phyloP scores from a whole-genome alignment of 2,797 vertebrate genomes.

The Merluccius polli region DNA sequence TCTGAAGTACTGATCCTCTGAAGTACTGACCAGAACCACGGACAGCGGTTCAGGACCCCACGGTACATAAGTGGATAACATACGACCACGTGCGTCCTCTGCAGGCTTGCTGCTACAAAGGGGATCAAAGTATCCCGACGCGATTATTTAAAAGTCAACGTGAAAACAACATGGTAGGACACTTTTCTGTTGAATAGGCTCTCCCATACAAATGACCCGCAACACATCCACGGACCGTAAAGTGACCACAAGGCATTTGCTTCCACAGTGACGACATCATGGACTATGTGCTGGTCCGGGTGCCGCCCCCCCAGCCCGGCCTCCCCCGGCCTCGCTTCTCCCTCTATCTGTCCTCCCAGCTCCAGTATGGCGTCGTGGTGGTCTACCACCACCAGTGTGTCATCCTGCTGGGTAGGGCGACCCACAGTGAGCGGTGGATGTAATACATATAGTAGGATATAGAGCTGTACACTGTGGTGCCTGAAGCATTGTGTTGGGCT shows the following conservation, averaged over 20 bases:
- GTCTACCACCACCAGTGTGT: conserved; percentile 83
- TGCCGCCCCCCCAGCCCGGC: conserved; percentile 62
- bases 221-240: not conserved
- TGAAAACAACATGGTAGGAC: conserved; percentile 69
- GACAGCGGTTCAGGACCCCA: not conserved
- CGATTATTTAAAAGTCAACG: conserved; percentile 71
- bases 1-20: conserved; percentile 24
- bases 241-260: not conserved
- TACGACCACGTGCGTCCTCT: not conserved
- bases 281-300: conserved; percentile 75
- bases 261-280: conserved; percentile 78
- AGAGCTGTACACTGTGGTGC: not conserved
- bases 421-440: not conserved
- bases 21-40: not conserved
- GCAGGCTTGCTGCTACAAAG: conserved; percentile 73
- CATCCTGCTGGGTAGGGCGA: conserved; percentile 75
- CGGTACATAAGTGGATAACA: not conserved
- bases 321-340: conserved; percentile 83
- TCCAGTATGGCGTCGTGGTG: conserved; percentile 82
- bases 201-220: not conserved
- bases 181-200: not conserved
- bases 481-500: not conserved
- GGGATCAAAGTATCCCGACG: conserved; percentile 62
- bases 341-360: conserved; percentile 87
- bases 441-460: not conserved